A percentile compares a stretch with the other conserved stretches of the same genome.
These are phyloP conservation scores for Microplitis mediator DNA, from an alignment of 1,140 invertebrate species.

Conservation along the genomic window DNA sequence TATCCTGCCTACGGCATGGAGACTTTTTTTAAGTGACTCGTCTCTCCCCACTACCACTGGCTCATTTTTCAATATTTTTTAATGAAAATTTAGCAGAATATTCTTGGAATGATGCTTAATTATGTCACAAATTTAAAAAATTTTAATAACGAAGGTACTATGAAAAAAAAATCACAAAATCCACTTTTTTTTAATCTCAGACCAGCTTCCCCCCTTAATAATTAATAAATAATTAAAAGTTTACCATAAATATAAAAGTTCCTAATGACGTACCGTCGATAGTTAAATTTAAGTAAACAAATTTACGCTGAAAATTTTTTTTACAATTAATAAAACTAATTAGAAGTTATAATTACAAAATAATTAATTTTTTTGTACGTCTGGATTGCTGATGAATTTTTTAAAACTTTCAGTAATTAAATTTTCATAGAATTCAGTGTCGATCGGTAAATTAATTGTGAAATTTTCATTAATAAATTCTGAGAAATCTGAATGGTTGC, in stretches of 20 bases:
- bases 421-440: constrained; percentile 30
- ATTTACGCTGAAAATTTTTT: constrained; percentile 12
- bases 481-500: constrained; percentile 34
- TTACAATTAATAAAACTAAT: background rate
- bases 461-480: constrained; percentile 29
- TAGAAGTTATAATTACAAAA: constrained; percentile 7
- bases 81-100: too few species aligned
- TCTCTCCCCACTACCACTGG: too few species aligned
- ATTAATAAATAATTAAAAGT: background rate
- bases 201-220: too few species aligned
- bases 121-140: too few species aligned
- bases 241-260: constrained; percentile 38
- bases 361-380: too few species aligned
- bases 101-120: too few species aligned
- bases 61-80: too few species aligned
- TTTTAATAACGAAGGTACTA: too few species aligned
- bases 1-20: too few species aligned
- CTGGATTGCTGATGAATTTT: constrained; percentile 28
- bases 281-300: constrained; percentile 38
- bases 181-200: too few species aligned
- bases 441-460: constrained; percentile 27
- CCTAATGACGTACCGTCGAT: constrained; percentile 24
- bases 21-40: too few species aligned
- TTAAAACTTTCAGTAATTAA: constrained; percentile 23
- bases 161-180: too few species aligned